phyloP scores from a whole-genome alignment of 2,113 vertebrate genomes.

The Lepus timidus region DNA sequence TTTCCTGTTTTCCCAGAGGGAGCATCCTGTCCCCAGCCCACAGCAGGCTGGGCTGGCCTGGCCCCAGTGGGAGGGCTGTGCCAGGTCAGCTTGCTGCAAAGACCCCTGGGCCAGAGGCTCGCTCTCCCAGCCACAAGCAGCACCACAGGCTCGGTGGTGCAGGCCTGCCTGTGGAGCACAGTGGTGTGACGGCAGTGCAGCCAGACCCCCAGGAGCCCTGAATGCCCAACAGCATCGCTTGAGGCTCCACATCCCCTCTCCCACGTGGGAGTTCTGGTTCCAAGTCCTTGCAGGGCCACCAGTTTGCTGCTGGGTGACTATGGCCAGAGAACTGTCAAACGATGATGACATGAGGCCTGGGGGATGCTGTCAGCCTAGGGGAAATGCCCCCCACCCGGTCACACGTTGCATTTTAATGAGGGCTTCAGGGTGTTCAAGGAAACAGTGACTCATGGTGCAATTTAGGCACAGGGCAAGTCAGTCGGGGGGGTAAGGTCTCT shows the following conservation, averaged over 20 bases:
- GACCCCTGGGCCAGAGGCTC: neutral
- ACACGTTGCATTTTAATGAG: constrained; percentile 48
- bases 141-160: neutral
- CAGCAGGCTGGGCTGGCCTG: neutral
- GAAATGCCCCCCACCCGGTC: neutral
- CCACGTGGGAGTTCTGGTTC: neutral
- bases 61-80: neutral
- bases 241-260: neutral
- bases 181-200: fast-evolving
- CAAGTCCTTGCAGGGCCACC: neutral
- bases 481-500: neutral
- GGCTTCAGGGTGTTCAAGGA: neutral
- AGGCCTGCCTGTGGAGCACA: neutral
- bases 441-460: constrained; percentile 52
- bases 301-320: neutral
- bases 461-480: neutral
- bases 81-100: neutral
- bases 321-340: neutral
- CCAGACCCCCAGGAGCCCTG: fast-evolving
- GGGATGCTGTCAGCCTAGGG: neutral
- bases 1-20: constrained; percentile 30
- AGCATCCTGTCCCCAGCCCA: neutral
- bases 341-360: neutral
- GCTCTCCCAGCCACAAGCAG: neutral
- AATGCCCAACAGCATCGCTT: neutral